Evolutionary conservation across 2,888 invertebrate species (phyloP).

Genomic region (Pollenia amentaria): DNA sequence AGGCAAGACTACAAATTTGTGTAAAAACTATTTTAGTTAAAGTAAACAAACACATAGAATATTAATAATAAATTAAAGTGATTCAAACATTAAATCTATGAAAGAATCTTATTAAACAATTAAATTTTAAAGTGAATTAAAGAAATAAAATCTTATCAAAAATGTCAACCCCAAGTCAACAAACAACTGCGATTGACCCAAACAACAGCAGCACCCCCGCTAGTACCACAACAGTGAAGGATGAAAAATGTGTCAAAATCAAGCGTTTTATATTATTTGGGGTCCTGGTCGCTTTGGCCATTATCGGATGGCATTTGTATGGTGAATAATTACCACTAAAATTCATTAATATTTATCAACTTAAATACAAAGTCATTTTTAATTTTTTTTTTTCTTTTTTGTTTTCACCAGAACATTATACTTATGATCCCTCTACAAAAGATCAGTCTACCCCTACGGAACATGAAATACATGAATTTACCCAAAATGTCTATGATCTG

Average conservation of each 20-base stretch:
- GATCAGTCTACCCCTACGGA: conserved; percentile 68
- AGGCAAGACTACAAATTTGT: background rate
- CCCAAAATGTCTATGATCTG: conserved; percentile 77
- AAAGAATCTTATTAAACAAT: background rate
- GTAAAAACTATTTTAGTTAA: conserved; percentile 28
- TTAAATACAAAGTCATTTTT: too few relatives aligned
- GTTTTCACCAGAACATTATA: conserved; percentile 78
- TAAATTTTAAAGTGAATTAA: background rate
- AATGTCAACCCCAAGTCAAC: background rate
- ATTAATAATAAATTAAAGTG: background rate
- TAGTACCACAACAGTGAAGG: background rate
- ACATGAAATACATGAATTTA: conserved; percentile 76
- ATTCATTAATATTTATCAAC: too few relatives aligned
- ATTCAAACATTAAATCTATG: background rate
- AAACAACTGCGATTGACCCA: background rate
- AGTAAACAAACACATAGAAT: background rate
- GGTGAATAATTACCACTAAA: conserved; percentile 73
- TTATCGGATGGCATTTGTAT: conserved; percentile 81
- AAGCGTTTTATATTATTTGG: conserved; percentile 79
- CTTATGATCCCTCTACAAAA: conserved; percentile 36
- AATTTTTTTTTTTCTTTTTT: background rate
- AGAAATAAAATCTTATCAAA: background rate
- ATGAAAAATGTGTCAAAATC: conserved; percentile 72
- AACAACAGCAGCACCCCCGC: background rate
- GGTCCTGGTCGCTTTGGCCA: conserved; percentile 77